Conservation (phyloP, 2,888 invertebrate species). For the Drosophila mayaguana region DNA sequence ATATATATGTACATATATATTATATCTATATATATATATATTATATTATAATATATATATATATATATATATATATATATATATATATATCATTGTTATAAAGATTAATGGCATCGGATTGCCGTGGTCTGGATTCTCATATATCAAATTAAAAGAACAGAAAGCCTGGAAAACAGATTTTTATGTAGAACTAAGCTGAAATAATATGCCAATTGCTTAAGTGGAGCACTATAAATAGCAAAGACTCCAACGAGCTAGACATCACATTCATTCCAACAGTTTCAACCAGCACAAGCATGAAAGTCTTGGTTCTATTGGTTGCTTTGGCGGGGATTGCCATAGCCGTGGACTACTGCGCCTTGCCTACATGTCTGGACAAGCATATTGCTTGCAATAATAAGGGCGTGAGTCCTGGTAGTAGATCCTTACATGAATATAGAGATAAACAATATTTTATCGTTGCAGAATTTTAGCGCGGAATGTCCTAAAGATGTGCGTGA, state of each 20-base stretch:
- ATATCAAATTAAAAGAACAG: background rate
- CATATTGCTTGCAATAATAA: slow-evolving; percentile 71
- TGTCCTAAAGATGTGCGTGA: slow-evolving; percentile 57
- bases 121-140: too few relatives aligned
- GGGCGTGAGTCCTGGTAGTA: slow-evolving; percentile 38
- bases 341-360: slow-evolving; percentile 61
- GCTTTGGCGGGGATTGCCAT: slow-evolving; percentile 25
- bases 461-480: slow-evolving; percentile 51
- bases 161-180: slow-evolving; percentile 16
- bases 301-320: slow-evolving; percentile 25
- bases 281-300: slow-evolving; percentile 28
- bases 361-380: slow-evolving; percentile 66
- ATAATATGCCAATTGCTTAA: background rate
- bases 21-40: background rate
- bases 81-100: too few relatives aligned
- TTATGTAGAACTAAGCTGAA: slow-evolving; percentile 14
- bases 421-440: background rate
- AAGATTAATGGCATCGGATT: background rate
- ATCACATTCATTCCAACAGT: slow-evolving; percentile 9
- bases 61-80: too few relatives aligned
- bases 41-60: too few relatives aligned
- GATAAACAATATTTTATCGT: background rate
- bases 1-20: background rate
- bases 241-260: background rate
- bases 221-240: slow-evolving; percentile 22